Evolutionary conservation across 1,140 invertebrate species (phyloP).

Genomic region (Agrilus planipennis): DNA sequence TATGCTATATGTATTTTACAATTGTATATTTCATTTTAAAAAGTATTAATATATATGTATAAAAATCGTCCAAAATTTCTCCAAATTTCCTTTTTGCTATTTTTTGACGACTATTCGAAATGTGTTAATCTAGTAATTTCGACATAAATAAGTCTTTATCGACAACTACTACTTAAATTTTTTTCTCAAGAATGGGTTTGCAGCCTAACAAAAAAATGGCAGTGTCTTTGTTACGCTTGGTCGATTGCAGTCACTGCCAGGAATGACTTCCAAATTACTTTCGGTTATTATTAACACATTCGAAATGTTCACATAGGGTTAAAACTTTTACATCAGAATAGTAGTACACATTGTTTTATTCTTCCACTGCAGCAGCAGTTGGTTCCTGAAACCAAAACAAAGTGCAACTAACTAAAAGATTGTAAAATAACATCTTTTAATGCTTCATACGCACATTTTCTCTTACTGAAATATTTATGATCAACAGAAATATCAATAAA

Average conservation of each 20-base stretch:
- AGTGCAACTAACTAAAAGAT: constrained; percentile 6
- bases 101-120: constrained; percentile 23
- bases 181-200: constrained; percentile 8
- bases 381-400: constrained; percentile 18
- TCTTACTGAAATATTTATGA: background rate
- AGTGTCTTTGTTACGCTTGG: constrained; percentile 22
- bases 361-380: constrained; percentile 18
- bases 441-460: background rate
- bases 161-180: constrained; percentile 17
- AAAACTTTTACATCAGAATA: constrained; percentile 16
- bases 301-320: constrained; percentile 18
- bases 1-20: constrained; percentile 26
- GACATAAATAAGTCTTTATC: too few relatives aligned
- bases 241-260: constrained; percentile 23
- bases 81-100: too few relatives aligned
- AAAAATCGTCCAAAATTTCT: constrained; percentile 25
- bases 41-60: constrained; percentile 22
- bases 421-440: background rate
- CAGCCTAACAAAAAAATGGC: constrained; percentile 21
- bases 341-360: constrained; percentile 22
- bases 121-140: constrained; percentile 23
- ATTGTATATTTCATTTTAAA: constrained; percentile 28
- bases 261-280: constrained; percentile 21
- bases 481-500: background rate
- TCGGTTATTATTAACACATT: constrained; percentile 14